Percentiles rank a stretch among this genome's conserved stretches.
These are phyloP conservation scores for Leiothrix lutea DNA, from an alignment of 2,113 vertebrate genomes.

Conservation along the genomic window DNA sequence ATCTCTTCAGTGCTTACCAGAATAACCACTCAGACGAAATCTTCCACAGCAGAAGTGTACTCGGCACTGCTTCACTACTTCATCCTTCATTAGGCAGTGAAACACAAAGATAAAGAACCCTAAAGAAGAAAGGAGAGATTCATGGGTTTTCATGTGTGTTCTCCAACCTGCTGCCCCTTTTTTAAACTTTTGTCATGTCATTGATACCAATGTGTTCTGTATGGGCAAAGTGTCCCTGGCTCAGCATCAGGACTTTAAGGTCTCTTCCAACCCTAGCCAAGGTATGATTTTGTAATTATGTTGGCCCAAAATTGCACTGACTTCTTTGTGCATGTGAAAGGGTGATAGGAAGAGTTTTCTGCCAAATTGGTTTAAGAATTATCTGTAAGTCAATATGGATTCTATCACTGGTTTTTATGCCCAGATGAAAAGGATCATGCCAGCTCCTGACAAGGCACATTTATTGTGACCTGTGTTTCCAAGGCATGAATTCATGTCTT, in stretches of 20 bases:
- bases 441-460: not conserved
- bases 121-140: slow-evolving; percentile 37
- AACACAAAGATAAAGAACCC: slow-evolving; percentile 89
- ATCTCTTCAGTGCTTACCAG: slow-evolving; percentile 72
- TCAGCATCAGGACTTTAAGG: not conserved
- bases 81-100: slow-evolving; percentile 89
- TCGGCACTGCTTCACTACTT: slow-evolving; percentile 82
- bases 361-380: not conserved
- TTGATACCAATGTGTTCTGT: not conserved
- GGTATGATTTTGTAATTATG: not conserved
- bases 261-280: not conserved
- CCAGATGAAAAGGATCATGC: not conserved
- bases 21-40: slow-evolving; percentile 73
- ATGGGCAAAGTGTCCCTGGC: not conserved
- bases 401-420: not conserved
- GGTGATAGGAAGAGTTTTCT: not conserved
- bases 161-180: not conserved
- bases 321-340: not conserved
- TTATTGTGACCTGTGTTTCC: not conserved
- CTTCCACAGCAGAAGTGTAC: slow-evolving; percentile 77
- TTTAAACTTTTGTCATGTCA: not conserved
- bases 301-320: not conserved
- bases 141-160: not conserved
- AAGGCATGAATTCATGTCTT: not conserved
- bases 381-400: not conserved